Conservation (phyloP, 2,797 vertebrate genomes). For the Diplodus puntazzo region DNA sequence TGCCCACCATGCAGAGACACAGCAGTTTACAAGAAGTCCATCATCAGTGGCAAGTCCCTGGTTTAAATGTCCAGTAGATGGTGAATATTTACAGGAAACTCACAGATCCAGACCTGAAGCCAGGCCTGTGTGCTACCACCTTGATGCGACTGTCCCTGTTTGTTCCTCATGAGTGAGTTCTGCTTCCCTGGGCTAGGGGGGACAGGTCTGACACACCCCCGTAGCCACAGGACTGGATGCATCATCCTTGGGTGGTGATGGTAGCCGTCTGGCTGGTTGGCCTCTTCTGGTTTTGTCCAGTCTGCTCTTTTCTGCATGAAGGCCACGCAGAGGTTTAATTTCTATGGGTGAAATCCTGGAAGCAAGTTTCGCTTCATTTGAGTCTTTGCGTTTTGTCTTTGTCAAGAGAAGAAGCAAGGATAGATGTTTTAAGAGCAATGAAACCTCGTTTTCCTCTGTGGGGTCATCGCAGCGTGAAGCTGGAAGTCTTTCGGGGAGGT, state of each 20-base stretch:
- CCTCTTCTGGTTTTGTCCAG: neutral
- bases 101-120: neutral
- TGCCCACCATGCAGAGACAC: slow-evolving; percentile 4
- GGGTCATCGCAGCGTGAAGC: no score
- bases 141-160: slow-evolving; percentile 22
- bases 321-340: neutral
- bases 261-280: neutral
- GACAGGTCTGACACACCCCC: slow-evolving; percentile 58
- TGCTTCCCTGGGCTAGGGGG: slow-evolving; percentile 3
- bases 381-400: no score
- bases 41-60: neutral
- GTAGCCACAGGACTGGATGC: slow-evolving; percentile 30
- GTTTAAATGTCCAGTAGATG: neutral
- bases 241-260: slow-evolving; percentile 29
- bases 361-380: no score
- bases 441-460: no score
- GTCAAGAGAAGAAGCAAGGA: no score
- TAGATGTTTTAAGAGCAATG: no score
- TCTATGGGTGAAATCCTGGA: neutral
- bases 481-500: no score
- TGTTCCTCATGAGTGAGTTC: slow-evolving; percentile 35
- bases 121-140: neutral
- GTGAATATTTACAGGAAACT: neutral
- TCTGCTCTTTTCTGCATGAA: neutral
- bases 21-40: neutral